phyloP scores from a whole-genome alignment of 2,888 invertebrate species.

The Chrysina gloriosa region DNA sequence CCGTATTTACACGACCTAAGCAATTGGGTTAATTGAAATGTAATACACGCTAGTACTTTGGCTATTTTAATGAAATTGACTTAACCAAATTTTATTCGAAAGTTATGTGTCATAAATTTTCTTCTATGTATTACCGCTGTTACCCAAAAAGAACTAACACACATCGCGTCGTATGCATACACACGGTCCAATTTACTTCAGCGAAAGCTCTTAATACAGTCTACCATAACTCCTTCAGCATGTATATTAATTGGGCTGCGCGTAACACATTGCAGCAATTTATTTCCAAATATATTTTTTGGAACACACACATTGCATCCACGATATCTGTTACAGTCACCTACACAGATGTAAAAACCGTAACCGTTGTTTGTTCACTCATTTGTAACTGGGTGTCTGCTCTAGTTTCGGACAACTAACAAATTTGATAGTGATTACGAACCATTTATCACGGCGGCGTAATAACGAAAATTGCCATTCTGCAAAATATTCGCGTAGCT shows the following conservation, averaged over 20 bases:
- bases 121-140: no score
- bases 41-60: no score
- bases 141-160: no score
- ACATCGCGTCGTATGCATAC: neutral
- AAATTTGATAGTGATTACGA: constrained; percentile 34
- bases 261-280: constrained; percentile 6
- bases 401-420: constrained; percentile 36
- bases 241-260: constrained; percentile 12
- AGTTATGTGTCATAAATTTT: no score
- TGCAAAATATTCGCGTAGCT: constrained; percentile 1
- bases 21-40: no score
- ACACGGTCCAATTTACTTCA: neutral
- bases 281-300: constrained; percentile 29
- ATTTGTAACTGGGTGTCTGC: constrained; percentile 25
- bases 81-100: no score
- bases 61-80: no score
- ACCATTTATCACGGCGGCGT: constrained; percentile 25
- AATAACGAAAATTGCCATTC: constrained; percentile 19
- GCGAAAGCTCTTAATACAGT: neutral
- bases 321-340: constrained; percentile 29
- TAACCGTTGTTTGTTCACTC: constrained; percentile 21
- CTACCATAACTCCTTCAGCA: neutral
- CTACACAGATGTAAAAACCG: constrained; percentile 17
- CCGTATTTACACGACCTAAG: no score
- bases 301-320: neutral